These are phyloP conservation scores for Lithophane semibrunnea DNA, from an alignment of 2,888 invertebrate species.

Conservation along the genomic window DNA sequence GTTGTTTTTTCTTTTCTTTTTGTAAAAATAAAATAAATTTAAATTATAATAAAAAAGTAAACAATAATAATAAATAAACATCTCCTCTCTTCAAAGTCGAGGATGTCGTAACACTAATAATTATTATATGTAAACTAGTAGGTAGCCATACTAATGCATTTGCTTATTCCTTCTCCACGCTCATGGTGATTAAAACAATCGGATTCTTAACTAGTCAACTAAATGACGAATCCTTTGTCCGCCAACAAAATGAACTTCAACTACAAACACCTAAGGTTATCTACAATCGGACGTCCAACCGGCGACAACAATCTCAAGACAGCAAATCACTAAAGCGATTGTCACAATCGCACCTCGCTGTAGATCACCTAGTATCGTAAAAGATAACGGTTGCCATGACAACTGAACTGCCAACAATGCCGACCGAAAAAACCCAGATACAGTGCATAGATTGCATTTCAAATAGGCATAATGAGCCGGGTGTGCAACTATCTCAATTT, in stretches of 20 bases:
- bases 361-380: constrained; percentile 70
- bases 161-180: background rate
- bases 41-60: too few relatives aligned
- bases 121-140: too few relatives aligned
- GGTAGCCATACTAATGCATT: background rate
- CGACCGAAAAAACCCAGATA: constrained; percentile 86
- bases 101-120: too few relatives aligned
- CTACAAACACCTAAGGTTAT: constrained; percentile 15
- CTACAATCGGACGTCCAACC: constrained; percentile 21
- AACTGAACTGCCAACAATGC: constrained; percentile 81
- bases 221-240: background rate
- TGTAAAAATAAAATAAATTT: too few relatives aligned
- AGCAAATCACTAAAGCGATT: constrained; percentile 46
- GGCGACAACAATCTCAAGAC: constrained; percentile 44
- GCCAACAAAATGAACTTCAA: background rate
- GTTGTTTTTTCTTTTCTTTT: too few relatives aligned
- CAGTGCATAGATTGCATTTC: constrained; percentile 89
- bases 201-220: too few relatives aligned
- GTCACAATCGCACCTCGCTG: constrained; percentile 56
- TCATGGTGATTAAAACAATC: background rate
- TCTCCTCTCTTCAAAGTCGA: too few relatives aligned
- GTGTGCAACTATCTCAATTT: constrained; percentile 82
- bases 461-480: constrained; percentile 85
- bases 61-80: too few relatives aligned
- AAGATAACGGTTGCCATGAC: constrained; percentile 82